These are phyloP conservation scores for Cariama cristata DNA, from an alignment of 2,113 vertebrate genomes.

Conservation along the genomic window DNA sequence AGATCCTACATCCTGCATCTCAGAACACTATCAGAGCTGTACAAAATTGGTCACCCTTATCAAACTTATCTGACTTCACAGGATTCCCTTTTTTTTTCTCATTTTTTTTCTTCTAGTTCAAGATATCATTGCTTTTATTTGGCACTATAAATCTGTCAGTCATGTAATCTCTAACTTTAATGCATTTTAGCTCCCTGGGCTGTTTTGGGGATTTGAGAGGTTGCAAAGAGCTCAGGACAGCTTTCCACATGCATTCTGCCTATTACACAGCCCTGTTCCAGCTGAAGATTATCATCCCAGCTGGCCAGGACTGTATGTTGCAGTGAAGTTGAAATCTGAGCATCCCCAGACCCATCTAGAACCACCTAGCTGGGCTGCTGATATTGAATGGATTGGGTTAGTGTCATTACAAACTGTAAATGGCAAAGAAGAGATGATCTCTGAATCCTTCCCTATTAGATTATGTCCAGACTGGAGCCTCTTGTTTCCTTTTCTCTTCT, in stretches of 20 bases:
- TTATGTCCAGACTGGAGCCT: neutral
- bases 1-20: neutral
- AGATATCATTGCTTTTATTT: neutral
- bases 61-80: slow-evolving; percentile 1
- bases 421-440: neutral
- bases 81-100: neutral
- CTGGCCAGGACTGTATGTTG: neutral
- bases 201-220: neutral
- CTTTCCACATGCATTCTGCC: neutral
- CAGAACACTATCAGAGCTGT: neutral
- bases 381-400: neutral
- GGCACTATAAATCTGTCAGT: neutral
- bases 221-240: neutral
- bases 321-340: neutral
- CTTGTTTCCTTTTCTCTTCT: neutral
- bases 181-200: neutral
- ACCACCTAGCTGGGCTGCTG: neutral
- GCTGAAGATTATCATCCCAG: neutral
- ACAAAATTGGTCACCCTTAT: neutral
- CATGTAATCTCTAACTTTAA: neutral
- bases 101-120: neutral
- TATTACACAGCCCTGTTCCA: neutral
- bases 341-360: neutral
- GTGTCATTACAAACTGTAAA: neutral
- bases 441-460: neutral